Conservation (phyloP, 1,140 invertebrate genomes). For the Dendrolimus punctatus region DNA sequence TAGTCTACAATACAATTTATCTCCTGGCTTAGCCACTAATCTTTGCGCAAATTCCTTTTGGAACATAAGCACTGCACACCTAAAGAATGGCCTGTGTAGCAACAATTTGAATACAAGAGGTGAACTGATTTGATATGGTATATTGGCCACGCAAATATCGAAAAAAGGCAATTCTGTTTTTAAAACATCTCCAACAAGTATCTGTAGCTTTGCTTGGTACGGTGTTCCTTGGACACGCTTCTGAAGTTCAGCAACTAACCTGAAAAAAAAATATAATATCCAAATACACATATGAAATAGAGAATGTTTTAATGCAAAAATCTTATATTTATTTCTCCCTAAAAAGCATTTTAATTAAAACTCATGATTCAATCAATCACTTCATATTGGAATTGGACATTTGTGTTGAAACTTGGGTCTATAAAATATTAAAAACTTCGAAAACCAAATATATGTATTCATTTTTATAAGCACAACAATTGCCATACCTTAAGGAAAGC, state of each 20-base stretch:
- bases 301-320: no score
- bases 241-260: constrained; percentile 97
- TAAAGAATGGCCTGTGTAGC: constrained; percentile 88
- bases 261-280: constrained; percentile 24
- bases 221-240: constrained; percentile 95
- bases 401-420: no score
- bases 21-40: constrained; percentile 96
- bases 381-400: no score
- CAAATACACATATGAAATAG: no score
- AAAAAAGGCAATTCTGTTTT: constrained; percentile 98
- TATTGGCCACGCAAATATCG: constrained; percentile 99
- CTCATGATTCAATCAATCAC: no score
- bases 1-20: constrained; percentile 97
- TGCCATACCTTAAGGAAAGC: no score
- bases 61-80: constrained; percentile 99
- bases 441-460: no score
- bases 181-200: constrained; percentile 95
- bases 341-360: no score
- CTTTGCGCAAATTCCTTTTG: constrained; percentile 99
- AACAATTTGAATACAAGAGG: constrained; percentile 98
- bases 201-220: constrained; percentile 91
- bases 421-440: no score
- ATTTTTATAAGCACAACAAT: no score
- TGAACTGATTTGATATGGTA: constrained; percentile 99
- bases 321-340: no score